Percentiles rank a stretch among this genome's conserved stretches.
phyloP scores from a whole-genome alignment of 2,113 vertebrate genomes.

The Gymnobelideus leadbeateri region DNA sequence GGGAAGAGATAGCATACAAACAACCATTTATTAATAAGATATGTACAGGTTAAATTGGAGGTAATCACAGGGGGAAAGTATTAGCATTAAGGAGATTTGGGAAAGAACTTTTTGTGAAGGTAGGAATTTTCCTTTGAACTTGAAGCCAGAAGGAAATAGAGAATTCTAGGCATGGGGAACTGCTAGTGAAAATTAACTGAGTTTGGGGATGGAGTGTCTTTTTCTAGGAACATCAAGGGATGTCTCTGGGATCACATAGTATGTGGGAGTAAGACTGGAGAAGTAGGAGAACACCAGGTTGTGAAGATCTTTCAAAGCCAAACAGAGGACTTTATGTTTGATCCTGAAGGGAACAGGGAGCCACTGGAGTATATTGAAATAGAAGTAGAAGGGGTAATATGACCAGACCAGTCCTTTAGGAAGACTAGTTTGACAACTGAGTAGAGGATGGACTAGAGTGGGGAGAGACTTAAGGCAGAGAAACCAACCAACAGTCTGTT shows the following conservation, averaged over 20 bases:
- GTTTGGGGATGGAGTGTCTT: not conserved
- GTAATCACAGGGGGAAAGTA: not conserved
- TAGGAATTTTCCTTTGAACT: not conserved
- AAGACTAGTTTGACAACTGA: not conserved
- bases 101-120: not conserved
- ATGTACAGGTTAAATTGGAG: not conserved
- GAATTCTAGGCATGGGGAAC: not conserved
- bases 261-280: not conserved
- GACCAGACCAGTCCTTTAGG: not conserved
- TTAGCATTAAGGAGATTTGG: not conserved
- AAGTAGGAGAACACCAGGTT: not conserved
- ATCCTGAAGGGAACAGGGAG: not conserved
- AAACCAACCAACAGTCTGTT: not conserved
- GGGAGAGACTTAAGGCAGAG: not conserved
- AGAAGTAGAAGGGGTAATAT: not conserved
- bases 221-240: not conserved
- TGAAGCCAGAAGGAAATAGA: not conserved
- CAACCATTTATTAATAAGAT: not conserved
- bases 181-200: not conserved
- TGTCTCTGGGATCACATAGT: not conserved
- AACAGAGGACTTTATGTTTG: not conserved
- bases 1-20: not conserved
- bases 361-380: not conserved
- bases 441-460: not conserved
- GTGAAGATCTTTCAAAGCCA: not conserved